Conservation (phyloP, 2,797 vertebrate genomes). For the Enteromius radiatus region DNA sequence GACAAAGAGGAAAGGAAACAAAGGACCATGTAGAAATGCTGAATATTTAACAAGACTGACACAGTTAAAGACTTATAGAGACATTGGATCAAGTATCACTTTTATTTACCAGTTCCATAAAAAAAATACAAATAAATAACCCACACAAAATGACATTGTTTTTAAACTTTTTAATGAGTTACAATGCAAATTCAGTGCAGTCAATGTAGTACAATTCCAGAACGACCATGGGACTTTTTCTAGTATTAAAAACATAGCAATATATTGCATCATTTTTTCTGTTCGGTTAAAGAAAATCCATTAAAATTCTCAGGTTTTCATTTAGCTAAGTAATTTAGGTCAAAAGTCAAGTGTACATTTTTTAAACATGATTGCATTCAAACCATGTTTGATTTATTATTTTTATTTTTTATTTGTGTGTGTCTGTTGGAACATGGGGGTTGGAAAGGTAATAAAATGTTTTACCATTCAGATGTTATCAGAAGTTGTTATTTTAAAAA, state of each 20-base stretch:
- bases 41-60: constrained; percentile 37
- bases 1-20: constrained; percentile 60
- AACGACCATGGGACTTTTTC: neutral
- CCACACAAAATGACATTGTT: neutral
- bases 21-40: constrained; percentile 30
- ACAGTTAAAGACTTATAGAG: neutral
- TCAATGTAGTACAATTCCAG: neutral
- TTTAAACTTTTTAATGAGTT: neutral
- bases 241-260: neutral
- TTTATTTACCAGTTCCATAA: neutral
- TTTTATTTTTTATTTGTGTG: no score
- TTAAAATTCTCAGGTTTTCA: neutral
- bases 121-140: neutral
- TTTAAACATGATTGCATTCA: neutral
- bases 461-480: neutral
- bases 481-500: no score
- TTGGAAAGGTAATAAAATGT: neutral
- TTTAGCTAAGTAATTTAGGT: neutral
- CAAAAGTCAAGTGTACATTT: neutral
- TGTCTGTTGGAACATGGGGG: no score
- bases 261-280: neutral
- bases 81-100: neutral
- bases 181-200: neutral
- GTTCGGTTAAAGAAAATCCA: neutral
- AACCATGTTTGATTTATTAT: neutral